phyloP scores from a whole-genome alignment of 2,113 vertebrate genomes.

The Cephalopholis sonnerati region DNA sequence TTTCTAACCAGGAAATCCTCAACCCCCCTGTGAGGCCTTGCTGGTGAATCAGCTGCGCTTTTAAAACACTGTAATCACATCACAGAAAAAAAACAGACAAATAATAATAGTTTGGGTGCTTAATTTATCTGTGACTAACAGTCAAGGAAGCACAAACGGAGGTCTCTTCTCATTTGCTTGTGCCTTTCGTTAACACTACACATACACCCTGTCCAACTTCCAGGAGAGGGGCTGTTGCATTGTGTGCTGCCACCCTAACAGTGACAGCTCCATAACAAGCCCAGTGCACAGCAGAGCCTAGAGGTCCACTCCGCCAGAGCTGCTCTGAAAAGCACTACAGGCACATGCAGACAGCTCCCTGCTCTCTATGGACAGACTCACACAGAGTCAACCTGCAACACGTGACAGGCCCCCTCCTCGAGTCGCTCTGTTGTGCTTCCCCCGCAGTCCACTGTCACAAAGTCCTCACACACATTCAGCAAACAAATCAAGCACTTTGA shows the following conservation, averaged over 20 bases:
- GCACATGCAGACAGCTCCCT: constrained; percentile 52
- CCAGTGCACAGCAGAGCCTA: constrained; percentile 41
- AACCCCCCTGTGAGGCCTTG: constrained; percentile 23
- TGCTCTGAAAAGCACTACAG: constrained; percentile 47
- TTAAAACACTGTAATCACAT: constrained; percentile 25
- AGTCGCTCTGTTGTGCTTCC: constrained; percentile 13
- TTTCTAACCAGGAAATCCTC: constrained; percentile 62
- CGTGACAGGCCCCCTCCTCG: constrained; percentile 38
- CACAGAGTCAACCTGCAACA: constrained; percentile 51
- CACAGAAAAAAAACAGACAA: constrained; percentile 8
- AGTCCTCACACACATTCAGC: constrained; percentile 31
- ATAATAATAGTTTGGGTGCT: neutral
- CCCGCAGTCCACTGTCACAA: constrained; percentile 44
- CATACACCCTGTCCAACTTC: constrained; percentile 7
- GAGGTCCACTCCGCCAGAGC: constrained; percentile 60
- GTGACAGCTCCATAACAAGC: constrained; percentile 74
- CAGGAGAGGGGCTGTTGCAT: neutral
- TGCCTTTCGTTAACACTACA: constrained; percentile 7
- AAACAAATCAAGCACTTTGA: constrained; percentile 29
- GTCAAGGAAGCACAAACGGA: neutral
- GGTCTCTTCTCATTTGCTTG: constrained; percentile 1
- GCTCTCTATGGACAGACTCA: constrained; percentile 25
- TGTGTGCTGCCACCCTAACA: constrained; percentile 28
- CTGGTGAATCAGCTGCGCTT: neutral
- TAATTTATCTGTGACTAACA: constrained; percentile 6